phyloP scores from a whole-genome alignment of 2,113 vertebrate genomes.

The Daphoenositta chrysoptera region DNA sequence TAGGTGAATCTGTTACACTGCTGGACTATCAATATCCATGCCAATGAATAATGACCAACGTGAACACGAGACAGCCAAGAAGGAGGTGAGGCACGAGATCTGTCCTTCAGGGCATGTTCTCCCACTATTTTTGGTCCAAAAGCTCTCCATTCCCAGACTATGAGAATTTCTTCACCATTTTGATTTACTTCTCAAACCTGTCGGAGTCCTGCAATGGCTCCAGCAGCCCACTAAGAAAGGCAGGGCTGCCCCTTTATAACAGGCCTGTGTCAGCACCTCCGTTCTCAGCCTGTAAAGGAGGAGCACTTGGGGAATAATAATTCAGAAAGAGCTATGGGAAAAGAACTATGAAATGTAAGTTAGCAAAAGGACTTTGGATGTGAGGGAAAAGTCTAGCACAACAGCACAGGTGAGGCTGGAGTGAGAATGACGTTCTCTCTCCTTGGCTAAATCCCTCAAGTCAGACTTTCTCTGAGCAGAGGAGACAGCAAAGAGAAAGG shows the following conservation, averaged over 20 bases:
- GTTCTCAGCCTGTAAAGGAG: constrained; percentile 49
- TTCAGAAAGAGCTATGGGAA: constrained; percentile 31
- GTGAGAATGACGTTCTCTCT: background rate
- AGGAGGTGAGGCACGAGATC: background rate
- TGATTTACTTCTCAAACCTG: constrained; percentile 32
- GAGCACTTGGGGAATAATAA: constrained; percentile 44
- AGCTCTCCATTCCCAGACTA: constrained; percentile 12
- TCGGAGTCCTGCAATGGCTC: constrained; percentile 18
- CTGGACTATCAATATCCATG: background rate
- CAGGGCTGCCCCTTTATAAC: constrained; percentile 26
- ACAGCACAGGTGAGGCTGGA: constrained; percentile 30
- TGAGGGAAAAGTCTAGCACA: background rate
- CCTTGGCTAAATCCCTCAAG: background rate
- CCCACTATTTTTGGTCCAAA: constrained; percentile 16
- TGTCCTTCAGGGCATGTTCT: constrained; percentile 21
- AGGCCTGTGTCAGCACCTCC: constrained; percentile 45
- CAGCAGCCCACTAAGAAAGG: background rate
- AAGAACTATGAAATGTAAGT: constrained; percentile 38
- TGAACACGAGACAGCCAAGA: background rate
- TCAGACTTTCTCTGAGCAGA: background rate
- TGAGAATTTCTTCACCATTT: constrained; percentile 48
- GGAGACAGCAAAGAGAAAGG: background rate
- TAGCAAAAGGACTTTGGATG: constrained; percentile 7
- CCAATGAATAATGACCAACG: background rate
- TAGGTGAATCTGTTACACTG: background rate